Base-by-base conservation (phyloP, 2,797 vertebrate species). In the Echiichthys vipera region DNA sequence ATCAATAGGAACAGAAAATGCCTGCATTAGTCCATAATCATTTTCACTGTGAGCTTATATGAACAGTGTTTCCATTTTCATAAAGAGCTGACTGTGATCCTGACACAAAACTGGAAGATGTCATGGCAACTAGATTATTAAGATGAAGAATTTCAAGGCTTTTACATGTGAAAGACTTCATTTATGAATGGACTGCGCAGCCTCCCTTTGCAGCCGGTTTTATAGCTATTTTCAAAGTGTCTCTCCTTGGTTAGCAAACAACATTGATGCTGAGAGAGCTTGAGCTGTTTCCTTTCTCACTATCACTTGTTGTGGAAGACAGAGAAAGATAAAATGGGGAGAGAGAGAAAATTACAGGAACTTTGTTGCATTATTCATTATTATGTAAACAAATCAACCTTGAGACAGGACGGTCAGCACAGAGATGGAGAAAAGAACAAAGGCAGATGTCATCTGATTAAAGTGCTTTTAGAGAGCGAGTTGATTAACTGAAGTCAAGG, bases 331-430 rank as follows among this genome's bases (percentile, higher is more conserved):
- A 54, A 76, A 75, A 20, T 0, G 2, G 13, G 18, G 24, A 66
- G 34, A 45, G 40, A 57, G 40, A 53, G 25, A 71, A 36, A 65
- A 65, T 49, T 15, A 58, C 50, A 65, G 43, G n/a, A 51, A 53
- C 61, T 51, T 59, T 75, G 65, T 61, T 75, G 49, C 73, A 40
- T 84, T 75, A 84, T 84, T 82, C 39, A 84, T 72, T 24, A 61
- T 32, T 61, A 45, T 39, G 54, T 64, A 36, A 3, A 53, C 59
- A 24, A 71, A 66, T 51, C 55, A 46, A 22, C 47, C 64, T 46
- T 24, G 30, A 69, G 56, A 57, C n/a, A 53, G n/a, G 57, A n/a
- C 17, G 30, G 50, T 59, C 53, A 70, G 64, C 49, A 68, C 25
- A 78, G 59, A 45, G 18, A 74, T 5, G 29, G 18, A 61, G n/a